Evolutionary conservation across 2,888 invertebrate species (phyloP).

Genomic region (Nymphalis urticae): DNA sequence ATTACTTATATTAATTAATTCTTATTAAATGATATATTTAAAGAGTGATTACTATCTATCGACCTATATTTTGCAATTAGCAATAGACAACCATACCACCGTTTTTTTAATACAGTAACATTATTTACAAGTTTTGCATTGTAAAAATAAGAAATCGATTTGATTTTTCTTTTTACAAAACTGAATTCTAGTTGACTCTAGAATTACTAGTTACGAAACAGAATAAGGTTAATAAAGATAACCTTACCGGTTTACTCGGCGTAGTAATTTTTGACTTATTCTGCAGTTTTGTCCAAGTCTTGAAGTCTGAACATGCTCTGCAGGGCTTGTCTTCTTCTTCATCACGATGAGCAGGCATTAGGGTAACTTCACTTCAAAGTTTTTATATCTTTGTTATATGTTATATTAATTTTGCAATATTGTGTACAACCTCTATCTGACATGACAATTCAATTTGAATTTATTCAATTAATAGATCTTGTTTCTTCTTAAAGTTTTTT

Average conservation of each 20-base stretch:
- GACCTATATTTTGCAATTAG: too few species aligned
- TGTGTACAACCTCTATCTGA: conserved; percentile 21
- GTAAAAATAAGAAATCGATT: too few species aligned
- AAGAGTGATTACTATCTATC: too few species aligned
- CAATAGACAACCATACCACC: too few species aligned
- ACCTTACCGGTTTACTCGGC: conserved; percentile 52
- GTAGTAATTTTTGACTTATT: conserved; percentile 55
- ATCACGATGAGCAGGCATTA: conserved; percentile 61
- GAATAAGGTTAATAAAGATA: too few species aligned
- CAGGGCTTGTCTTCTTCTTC: conserved; percentile 82
- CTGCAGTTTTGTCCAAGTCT: conserved; percentile 86
- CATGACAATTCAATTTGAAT: conserved; percentile 22
- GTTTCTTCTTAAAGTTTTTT: too few species aligned
- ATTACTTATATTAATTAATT: too few species aligned
- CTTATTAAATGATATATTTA: too few species aligned
- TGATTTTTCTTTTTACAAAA: too few species aligned
- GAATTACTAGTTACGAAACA: conserved; percentile 48
- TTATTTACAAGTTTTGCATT: too few species aligned
- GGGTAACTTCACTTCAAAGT: conserved; percentile 33
- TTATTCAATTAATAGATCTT: neutral
- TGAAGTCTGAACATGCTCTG: conserved; percentile 87
- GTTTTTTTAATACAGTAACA: too few species aligned
- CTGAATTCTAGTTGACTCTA: neutral
- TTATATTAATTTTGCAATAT: conserved; percentile 52
- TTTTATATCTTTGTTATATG: conserved; percentile 35